Conservation (phyloP, 2,797 vertebrate genomes). For the Glyptemys insculpta region DNA sequence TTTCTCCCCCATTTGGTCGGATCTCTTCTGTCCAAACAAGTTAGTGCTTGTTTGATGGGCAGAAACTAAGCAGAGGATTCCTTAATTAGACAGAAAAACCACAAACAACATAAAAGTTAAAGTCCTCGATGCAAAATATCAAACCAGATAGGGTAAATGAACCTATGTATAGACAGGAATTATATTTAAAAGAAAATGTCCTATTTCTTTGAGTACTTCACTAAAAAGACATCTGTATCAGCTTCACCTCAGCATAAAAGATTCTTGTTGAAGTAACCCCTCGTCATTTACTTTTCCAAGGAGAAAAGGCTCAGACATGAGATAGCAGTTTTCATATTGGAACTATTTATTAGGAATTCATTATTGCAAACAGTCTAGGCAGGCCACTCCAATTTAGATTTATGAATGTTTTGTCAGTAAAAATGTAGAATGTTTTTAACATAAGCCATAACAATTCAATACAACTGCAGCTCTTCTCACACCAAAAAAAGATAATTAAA, state of each 20-base stretch:
- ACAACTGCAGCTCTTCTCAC: not conserved
- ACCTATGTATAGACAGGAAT: not conserved
- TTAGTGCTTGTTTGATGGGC: not conserved
- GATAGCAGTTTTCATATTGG: not conserved
- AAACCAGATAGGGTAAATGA: not conserved
- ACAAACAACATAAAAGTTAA: not conserved
- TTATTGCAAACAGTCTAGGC: not conserved
- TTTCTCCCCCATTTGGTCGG: not conserved
- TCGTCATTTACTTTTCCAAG: not conserved
- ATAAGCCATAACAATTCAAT: not conserved
- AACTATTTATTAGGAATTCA: not conserved
- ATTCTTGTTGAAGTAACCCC: not conserved
- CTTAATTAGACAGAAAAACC: not conserved
- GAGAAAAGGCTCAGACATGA: not conserved
- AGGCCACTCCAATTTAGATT: not conserved
- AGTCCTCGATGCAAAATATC: not conserved
- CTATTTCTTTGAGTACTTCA: not conserved
- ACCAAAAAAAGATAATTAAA: conserved; percentile 21
- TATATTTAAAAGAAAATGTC: not conserved
- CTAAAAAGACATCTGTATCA: not conserved
- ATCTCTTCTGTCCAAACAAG: not conserved
- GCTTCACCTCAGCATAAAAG: not conserved
- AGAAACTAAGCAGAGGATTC: not conserved
- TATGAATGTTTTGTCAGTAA: not conserved
- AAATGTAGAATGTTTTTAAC: not conserved